Evolutionary conservation across 2,888 invertebrate genomes (phyloP).

Genomic region (Tupiocoris notatus): DNA sequence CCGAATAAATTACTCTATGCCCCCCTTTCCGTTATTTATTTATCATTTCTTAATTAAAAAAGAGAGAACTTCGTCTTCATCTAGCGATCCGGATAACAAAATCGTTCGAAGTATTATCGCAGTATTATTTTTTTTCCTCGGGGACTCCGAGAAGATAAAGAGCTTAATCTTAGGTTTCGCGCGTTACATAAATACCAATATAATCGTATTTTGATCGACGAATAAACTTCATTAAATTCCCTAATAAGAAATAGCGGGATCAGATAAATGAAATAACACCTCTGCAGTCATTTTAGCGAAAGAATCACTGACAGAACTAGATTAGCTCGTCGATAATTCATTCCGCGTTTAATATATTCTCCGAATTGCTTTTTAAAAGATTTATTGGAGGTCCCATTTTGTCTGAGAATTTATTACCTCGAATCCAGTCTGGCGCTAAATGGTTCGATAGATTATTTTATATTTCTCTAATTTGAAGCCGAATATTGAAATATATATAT

Average conservation of each 20-base stretch:
- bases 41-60: too few species aligned
- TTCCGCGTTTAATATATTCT: slow-evolving; percentile 35
- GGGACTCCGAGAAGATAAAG: slow-evolving; percentile 13
- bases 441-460: slow-evolving; percentile 20
- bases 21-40: too few species aligned
- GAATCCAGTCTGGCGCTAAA: background rate
- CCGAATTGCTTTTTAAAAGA: slow-evolving; percentile 42
- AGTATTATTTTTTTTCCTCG: too few species aligned
- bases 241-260: slow-evolving; percentile 32
- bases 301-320: slow-evolving; percentile 37
- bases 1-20: too few species aligned
- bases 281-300: slow-evolving; percentile 32
- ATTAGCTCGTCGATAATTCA: slow-evolving; percentile 38
- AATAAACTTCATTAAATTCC: slow-evolving; percentile 41
- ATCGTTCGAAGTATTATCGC: too few species aligned
- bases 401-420: slow-evolving; percentile 18
- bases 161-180: slow-evolving; percentile 32
- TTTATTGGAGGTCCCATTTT: slow-evolving; percentile 29
- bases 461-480: slow-evolving; percentile 29
- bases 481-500: too few species aligned
- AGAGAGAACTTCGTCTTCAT: too few species aligned
- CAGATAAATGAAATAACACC: slow-evolving; percentile 42
- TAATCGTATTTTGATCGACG: slow-evolving; percentile 13
- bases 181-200: slow-evolving; percentile 20
- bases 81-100: too few species aligned